A percentile compares a stretch with the other conserved stretches of the same genome.
Evolutionary conservation across 2,888 invertebrate species (phyloP).

Genomic region (Parthenolecanium corni): DNA sequence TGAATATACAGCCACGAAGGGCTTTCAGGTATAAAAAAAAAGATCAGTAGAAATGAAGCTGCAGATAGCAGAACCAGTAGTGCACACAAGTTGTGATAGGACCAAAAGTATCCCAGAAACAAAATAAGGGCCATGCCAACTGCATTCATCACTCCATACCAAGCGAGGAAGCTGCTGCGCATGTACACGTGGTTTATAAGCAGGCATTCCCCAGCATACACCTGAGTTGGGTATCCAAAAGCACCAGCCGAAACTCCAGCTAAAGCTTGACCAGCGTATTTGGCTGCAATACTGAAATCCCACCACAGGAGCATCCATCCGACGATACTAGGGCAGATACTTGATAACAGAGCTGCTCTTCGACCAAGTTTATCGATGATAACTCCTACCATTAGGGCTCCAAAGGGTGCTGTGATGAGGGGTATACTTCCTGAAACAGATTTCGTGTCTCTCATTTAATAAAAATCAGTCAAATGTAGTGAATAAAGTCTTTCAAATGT

Average conservation of each 20-base stretch:
- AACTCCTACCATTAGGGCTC: constrained; percentile 36
- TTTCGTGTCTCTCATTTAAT: too few species aligned
- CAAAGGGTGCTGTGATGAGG: background rate
- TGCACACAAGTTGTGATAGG: too few species aligned
- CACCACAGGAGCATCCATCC: constrained; percentile 42
- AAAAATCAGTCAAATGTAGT: too few species aligned
- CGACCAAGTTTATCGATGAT: constrained; percentile 46
- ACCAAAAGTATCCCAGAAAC: too few species aligned
- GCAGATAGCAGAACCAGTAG: too few species aligned
- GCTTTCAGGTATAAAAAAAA: constrained; percentile 44
- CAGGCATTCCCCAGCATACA: too few species aligned
- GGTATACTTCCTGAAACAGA: background rate
- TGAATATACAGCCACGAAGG: constrained; percentile 45
- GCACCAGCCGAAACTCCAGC: constrained; percentile 36
- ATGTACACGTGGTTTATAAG: too few species aligned
- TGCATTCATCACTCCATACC: too few species aligned
- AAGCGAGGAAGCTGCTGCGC: too few species aligned
- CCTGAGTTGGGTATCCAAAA: too few species aligned
- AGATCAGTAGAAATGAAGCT: constrained; percentile 31
- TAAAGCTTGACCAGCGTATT: constrained; percentile 36
- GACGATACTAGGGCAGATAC: constrained; percentile 42
- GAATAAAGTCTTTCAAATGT: too few species aligned
- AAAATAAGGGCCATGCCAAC: too few species aligned
- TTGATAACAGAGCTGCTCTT: constrained; percentile 40
- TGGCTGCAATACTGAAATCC: constrained; percentile 17